phyloP scores from a whole-genome alignment of 1,140 invertebrate species.

The Papilio xuthus region DNA sequence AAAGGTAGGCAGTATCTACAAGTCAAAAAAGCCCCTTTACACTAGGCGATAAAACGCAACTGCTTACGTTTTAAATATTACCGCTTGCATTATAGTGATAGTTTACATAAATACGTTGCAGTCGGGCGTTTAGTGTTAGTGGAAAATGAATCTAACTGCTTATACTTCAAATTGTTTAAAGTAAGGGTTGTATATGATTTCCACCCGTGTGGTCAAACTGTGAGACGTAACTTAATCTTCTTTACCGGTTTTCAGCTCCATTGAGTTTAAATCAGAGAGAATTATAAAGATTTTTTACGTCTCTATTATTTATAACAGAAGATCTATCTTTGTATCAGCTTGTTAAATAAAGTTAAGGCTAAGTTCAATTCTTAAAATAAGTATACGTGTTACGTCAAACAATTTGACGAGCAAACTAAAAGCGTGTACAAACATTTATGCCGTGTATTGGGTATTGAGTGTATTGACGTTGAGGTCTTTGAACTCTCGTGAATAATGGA shows the following conservation, averaged over 20 bases:
- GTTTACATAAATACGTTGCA: neutral
- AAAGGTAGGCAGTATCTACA: too few species aligned
- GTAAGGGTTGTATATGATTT: neutral
- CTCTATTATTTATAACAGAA: neutral
- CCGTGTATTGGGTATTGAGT: conserved; percentile 8
- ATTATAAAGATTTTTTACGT: neutral
- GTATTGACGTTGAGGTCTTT: conserved; percentile 13
- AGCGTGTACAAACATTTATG: conserved; percentile 9
- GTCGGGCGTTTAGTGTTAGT: neutral
- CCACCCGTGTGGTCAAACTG: neutral
- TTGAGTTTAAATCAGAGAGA: neutral
- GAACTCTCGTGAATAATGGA: neutral
- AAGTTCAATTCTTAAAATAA: neutral
- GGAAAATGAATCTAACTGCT: neutral
- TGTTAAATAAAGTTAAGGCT: neutral
- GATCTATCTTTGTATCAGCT: neutral
- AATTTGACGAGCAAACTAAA: conserved; percentile 16
- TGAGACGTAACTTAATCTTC: conserved; percentile 1
- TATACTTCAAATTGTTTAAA: too few species aligned
- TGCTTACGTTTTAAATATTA: too few species aligned
- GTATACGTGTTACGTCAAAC: conserved; percentile 10
- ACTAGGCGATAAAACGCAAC: too few species aligned
- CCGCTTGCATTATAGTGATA: too few species aligned
- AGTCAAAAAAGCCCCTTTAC: too few species aligned
- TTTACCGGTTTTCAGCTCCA: conserved; percentile 6